Evolutionary conservation across 2,888 invertebrate genomes (phyloP).

Genomic region (Labia minor): DNA sequence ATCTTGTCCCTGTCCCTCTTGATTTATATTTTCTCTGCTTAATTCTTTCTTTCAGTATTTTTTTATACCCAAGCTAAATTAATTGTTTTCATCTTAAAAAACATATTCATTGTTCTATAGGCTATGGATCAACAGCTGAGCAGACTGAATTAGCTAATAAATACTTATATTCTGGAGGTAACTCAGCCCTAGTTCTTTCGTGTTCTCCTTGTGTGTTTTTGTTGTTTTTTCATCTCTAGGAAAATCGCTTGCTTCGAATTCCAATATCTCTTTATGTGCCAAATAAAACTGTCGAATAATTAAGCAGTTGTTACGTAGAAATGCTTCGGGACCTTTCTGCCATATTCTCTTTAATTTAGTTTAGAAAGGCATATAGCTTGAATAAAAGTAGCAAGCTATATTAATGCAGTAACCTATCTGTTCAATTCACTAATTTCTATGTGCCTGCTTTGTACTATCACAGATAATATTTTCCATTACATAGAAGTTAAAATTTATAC

Average conservation of each 20-base stretch:
- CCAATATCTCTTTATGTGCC: too few species aligned
- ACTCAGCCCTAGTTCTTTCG: conserved; percentile 20
- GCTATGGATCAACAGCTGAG: conserved; percentile 66
- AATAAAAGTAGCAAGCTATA: not conserved
- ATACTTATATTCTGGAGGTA: conserved; percentile 73
- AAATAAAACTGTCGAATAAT: too few species aligned
- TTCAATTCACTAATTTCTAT: not conserved
- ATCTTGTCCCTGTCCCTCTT: not conserved
- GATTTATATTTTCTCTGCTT: conserved; percentile 16
- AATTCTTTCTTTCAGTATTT: conserved; percentile 19
- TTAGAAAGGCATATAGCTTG: not conserved
- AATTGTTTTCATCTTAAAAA: not conserved
- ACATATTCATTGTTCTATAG: conserved; percentile 38
- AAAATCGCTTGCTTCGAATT: conserved; percentile 22
- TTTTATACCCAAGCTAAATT: conserved; percentile 21
- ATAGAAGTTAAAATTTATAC: too few species aligned
- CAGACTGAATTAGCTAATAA: conserved; percentile 76
- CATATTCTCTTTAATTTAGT: too few species aligned
- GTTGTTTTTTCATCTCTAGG: too few species aligned
- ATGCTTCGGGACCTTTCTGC: not conserved
- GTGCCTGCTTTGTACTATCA: not conserved
- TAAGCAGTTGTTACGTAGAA: not conserved
- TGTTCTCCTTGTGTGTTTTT: not conserved
- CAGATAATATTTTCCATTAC: not conserved
- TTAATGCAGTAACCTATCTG: not conserved